A percentile compares a stretch with the other conserved stretches of the same genome.
Evolutionary conservation across 2,113 vertebrate genomes (phyloP).

Genomic region (Leuciscus idus): DNA sequence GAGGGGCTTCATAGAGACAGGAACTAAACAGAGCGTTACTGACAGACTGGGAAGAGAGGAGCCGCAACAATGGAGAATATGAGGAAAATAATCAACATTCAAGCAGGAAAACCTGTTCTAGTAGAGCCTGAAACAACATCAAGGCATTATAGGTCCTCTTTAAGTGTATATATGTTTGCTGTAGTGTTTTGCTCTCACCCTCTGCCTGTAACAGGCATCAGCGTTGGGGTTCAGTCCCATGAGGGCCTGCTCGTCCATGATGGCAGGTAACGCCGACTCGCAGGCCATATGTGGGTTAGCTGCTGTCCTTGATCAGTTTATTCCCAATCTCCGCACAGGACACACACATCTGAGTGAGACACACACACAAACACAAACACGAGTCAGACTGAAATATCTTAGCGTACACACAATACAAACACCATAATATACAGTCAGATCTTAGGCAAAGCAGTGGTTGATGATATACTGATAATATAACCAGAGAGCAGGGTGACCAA

Average conservation of each 20-base stretch:
- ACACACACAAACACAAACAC: background rate
- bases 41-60: no score
- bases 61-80: no score
- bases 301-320: constrained; percentile 68
- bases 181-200: constrained; percentile 75
- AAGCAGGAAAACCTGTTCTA: no score
- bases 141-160: background rate
- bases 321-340: constrained; percentile 75
- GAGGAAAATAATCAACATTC: no score
- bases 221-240: constrained; percentile 96
- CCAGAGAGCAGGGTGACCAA: background rate
- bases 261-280: constrained; percentile 75
- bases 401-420: background rate
- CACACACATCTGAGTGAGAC: constrained; percentile 80
- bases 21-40: no score
- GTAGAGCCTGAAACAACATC: no score
- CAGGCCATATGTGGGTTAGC: constrained; percentile 80
- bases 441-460: background rate
- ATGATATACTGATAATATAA: background rate
- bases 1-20: no score
- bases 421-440: background rate
- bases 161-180: background rate
- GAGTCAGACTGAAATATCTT: no score
- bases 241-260: constrained; percentile 98
- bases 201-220: constrained; percentile 90